Base-by-base conservation (phyloP, 1,140 invertebrate species). In the Polyergus mexicanus region DNA sequence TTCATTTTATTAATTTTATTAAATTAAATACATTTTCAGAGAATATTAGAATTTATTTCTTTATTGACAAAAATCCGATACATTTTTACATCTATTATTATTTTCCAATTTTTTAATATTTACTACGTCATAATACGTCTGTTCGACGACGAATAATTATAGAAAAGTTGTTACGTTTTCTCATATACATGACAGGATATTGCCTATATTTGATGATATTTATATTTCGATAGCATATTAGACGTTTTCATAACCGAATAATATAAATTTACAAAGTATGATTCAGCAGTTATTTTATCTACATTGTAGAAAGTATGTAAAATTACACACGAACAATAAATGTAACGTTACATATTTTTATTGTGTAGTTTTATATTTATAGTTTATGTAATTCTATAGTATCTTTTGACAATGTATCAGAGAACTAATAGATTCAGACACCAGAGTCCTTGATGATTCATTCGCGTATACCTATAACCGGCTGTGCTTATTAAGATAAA, bases 361-460 rank as follows among this genome's bases (percentile, higher is more conserved):
- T 51, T 51, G 16, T 51, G 16, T 51, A 51, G 11, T 51, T 51
- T 51, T 51, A 51, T 11, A 16, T 16, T 47, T 47, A 47, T 51
- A 51, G 16, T 51, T 51, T 19, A 51, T 51, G 16, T 19, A 51
- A 19, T 51, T 51, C 16, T 16, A 47, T 47, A 47, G 3, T 19
- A 19, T 19, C 13, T 51, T 51, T 51, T 51, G 3, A 19, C 16
- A 19, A 19, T 19, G 47, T 19, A 77, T 85, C 77, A 72, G 76
- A 87, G 85, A 89, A 66, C 85, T 54, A 87, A 83, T 81, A 66
- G 74, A 68, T 16, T 71, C 80, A 76, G 80, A 32, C 16, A 5
- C 16, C 19, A n/a, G 13, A 16, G 47, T 51, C 54, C 78, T 89
- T 87, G 86, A 78, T 90, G 89, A 90, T 62, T 90, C 88, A 87